Conservation (phyloP, 1,140 invertebrate species). For the Stegodyphus mimosarum region DNA sequence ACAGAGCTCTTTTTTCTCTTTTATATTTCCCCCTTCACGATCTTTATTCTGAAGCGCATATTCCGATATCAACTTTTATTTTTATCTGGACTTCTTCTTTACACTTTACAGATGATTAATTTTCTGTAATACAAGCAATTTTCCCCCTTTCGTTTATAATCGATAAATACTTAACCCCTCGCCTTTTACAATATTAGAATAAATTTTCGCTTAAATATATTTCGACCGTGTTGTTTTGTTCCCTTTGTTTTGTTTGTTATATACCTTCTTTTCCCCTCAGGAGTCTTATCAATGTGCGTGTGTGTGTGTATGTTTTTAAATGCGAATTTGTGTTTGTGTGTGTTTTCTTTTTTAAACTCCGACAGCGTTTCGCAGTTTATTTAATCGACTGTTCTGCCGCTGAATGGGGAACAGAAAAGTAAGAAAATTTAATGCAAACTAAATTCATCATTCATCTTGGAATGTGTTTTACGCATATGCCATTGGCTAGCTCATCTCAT, state of each 20-base stretch:
- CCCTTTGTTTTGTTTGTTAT: constrained; percentile 7
- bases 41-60: not conserved
- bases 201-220: constrained; percentile 19
- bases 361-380: too few relatives aligned
- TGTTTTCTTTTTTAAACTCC: too few relatives aligned
- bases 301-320: too few relatives aligned
- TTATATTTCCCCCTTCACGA: not conserved
- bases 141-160: not conserved
- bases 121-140: constrained; percentile 42
- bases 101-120: constrained; percentile 43
- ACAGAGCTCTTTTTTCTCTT: not conserved
- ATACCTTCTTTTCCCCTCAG: not conserved
- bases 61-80: constrained; percentile 16
- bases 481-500: too few relatives aligned
- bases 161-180: constrained; percentile 15
- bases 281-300: not conserved
- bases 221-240: not conserved
- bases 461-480: too few relatives aligned
- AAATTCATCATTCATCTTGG: too few relatives aligned
- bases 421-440: too few relatives aligned
- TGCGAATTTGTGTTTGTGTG: too few relatives aligned
- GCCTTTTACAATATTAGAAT: constrained; percentile 36
- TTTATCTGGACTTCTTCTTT: constrained; percentile 28
- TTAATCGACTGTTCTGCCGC: too few relatives aligned
- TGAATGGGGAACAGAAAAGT: too few relatives aligned